Evolutionary conservation across 2,113 vertebrate species (phyloP).

Genomic region (Todiramphus chloris): DNA sequence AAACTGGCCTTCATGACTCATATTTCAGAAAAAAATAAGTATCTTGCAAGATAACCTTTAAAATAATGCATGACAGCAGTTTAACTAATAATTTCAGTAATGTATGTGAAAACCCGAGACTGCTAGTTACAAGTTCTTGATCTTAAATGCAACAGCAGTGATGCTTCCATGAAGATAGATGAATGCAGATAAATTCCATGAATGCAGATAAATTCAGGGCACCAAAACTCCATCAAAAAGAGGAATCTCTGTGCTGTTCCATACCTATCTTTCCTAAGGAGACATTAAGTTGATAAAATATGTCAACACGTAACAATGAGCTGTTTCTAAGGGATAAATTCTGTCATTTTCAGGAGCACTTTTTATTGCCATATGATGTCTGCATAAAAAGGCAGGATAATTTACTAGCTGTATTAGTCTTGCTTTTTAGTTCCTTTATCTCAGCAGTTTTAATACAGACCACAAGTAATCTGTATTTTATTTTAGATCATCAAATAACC

Average conservation of each 20-base stretch:
- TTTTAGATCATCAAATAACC: background rate
- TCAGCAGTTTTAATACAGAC: background rate
- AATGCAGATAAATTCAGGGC: background rate
- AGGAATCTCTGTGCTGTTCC: slow-evolving; percentile 18
- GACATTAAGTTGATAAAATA: slow-evolving; percentile 62
- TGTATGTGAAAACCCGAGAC: background rate
- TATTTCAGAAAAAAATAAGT: background rate
- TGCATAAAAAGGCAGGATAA: slow-evolving; percentile 43
- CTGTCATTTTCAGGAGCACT: slow-evolving; percentile 37
- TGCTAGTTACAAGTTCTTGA: background rate
- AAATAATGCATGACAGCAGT: background rate
- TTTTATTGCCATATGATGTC: slow-evolving; percentile 35
- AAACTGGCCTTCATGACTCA: background rate
- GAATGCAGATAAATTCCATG: background rate
- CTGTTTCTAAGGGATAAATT: slow-evolving; percentile 51
- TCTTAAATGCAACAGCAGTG: slow-evolving; percentile 21
- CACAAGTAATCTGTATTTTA: background rate
- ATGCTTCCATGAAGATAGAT: background rate
- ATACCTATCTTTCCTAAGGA: background rate
- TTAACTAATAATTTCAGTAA: slow-evolving; percentile 8
- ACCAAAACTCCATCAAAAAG: background rate
- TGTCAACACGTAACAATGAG: slow-evolving; percentile 53
- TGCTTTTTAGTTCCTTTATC: slow-evolving; percentile 15
- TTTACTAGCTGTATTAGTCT: slow-evolving; percentile 1
- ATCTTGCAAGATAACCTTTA: background rate